Base-by-base conservation (phyloP, 2,888 invertebrate species). In the Drosophila planitibia region DNA sequence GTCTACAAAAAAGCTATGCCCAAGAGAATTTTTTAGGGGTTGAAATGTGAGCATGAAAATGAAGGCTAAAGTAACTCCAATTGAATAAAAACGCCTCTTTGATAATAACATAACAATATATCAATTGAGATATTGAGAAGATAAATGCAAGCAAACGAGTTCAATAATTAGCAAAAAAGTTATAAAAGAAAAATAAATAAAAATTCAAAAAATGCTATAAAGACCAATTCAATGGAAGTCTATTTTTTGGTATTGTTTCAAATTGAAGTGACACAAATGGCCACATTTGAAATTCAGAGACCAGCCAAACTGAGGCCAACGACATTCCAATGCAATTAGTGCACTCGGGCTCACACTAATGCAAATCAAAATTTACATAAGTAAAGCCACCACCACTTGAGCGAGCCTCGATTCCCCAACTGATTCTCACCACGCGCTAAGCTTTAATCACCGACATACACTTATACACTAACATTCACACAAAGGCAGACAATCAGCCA, bases 311-410 rank as follows among this genome's bases (percentile, higher is more conserved):
- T 59, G 60, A 58, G 61, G 41, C 16, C 41, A 65, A 32, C 41
- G 65, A 51, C 75, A 87, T 89, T 89, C 64, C 82, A 72, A 74
- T 76, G 72, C 82, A 87, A 78, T 87, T 82, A 82, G 81, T 72
- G 25, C 52, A 57, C 25, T 47, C 35, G 19, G 33, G 63, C 33
- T 49, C 51, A 52, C 41, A 61, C 41, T 66, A n/a, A 51, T 49
- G 53, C 33, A 54, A 25, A 33, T 52, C 25, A 59, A 65, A 62
- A 71, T 62, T 39, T 58, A 57, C 30, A 44, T 67, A 55, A 66
- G 55, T 65, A 72, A 75, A 81, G 72, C 79, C 70, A 86, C 86
- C 86, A 86, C 86, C 86, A 76, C 76, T 75, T 71, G 65, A 74
- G 66, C 55, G 63, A 53, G 52, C 69, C 59, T 55, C 65, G 57